Evolutionary conservation across 2,888 invertebrate species (phyloP).

Genomic region (Cheilosia scutellata): DNA sequence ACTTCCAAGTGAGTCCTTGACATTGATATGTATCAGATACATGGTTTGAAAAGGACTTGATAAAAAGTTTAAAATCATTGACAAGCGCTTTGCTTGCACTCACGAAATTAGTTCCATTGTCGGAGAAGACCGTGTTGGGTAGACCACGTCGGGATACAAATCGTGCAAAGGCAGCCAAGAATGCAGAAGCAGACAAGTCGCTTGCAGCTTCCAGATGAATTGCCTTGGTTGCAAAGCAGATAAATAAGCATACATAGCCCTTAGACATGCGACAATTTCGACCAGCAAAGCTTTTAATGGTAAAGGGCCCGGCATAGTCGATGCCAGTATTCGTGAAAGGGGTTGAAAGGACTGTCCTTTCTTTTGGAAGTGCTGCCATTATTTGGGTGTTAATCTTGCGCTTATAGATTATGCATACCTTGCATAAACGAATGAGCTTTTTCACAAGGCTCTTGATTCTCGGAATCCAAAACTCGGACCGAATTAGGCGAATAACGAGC

Average conservation of each 20-base stretch:
- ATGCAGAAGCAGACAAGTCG: neutral
- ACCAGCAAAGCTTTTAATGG: neutral
- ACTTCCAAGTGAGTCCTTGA: neutral
- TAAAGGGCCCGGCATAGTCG: neutral
- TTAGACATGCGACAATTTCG: neutral
- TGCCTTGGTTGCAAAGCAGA: slow-evolving; percentile 1
- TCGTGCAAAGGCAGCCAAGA: neutral
- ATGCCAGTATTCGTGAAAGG: neutral
- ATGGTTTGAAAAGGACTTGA: neutral
- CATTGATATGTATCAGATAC: neutral
- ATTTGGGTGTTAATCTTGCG: neutral
- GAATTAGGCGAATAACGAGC: neutral
- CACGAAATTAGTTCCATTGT: neutral
- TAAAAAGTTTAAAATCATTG: neutral
- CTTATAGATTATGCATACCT: neutral
- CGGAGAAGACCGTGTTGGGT: neutral
- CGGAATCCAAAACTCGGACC: no score
- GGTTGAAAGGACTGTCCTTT: neutral
- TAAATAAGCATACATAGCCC: neutral
- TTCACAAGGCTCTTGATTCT: neutral
- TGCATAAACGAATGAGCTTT: neutral
- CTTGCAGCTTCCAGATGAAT: neutral
- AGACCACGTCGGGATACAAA: neutral
- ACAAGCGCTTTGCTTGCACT: neutral
- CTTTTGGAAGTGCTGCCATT: slow-evolving; percentile 12